Evolutionary conservation across 2,113 vertebrate genomes (phyloP), one percentile per base, ranked within the genome.

Genomic region (Poecilia latipinna): DNA sequence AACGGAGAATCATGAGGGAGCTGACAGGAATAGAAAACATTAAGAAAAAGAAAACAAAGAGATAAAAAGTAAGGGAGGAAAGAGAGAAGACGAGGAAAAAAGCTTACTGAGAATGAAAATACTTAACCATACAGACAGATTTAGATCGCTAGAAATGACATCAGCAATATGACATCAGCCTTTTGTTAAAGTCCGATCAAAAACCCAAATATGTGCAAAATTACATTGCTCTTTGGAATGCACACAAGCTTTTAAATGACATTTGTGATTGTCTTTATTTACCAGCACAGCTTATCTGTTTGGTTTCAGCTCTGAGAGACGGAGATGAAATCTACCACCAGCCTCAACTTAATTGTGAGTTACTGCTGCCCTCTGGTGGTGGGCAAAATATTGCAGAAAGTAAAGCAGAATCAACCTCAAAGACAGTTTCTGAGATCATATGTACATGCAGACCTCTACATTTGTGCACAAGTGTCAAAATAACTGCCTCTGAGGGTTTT

Each of bases 351-450:
- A 33, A 89, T 81, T 78, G 71, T 89, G 19, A 74, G 57, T 78
- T 35, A 3, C 29, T 92, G 90, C 91, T 94, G 90, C 90, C 91
- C 89, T 84, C 93, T 19, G 65, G 75, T 92, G 92, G 86, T 75
- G 24, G 35, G 0, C n/a, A 39, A 57, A 61, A 32, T 32, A 17
- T 42, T 61, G 2, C 61, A 44, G n/a, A 63, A 22, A 12, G 3
- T 28, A 62, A 42, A 62, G 28, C 35, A 57, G 51, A 57, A 57
- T 57, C 51, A 57, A 57, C 51, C 51, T 57, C 8, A 57, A 57
- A 57, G 24, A 57, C 51, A 57, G 51, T n/a, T 57, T 10, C 22
- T 57, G 51, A n/a, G 51, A 10, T 28, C 1, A 44, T 8, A 57
- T 42, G 12, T 13, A 4, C 19, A 24, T 24, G 4, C 7, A 35